Evolutionary conservation across 2,113 vertebrate genomes (phyloP).

Genomic region (Chaetura pelagica): DNA sequence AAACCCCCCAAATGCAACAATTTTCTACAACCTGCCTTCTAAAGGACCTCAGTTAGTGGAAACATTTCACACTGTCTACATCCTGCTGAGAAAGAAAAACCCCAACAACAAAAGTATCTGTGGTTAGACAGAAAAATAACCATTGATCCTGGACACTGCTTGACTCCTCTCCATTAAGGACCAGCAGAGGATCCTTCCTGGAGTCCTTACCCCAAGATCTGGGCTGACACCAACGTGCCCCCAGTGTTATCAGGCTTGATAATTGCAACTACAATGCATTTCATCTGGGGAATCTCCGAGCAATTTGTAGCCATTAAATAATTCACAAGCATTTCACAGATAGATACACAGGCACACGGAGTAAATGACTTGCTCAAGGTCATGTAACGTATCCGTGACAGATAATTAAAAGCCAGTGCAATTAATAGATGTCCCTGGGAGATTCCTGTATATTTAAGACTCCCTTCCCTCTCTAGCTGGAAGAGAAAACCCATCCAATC

Average conservation of each 20-base stretch:
- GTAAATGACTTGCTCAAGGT: conserved; percentile 1
- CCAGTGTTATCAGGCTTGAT: fast-evolving
- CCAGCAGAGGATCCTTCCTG: fast-evolving
- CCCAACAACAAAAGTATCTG: no score
- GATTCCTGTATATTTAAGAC: neutral
- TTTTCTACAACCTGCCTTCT: neutral
- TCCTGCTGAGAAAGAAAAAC: no score
- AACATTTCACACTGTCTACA: neutral
- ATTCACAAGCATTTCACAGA: conserved; percentile 3
- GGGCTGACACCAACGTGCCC: neutral
- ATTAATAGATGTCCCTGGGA: neutral
- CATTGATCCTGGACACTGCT: neutral
- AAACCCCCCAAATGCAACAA: fast-evolving
- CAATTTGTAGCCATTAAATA: conserved; percentile 14
- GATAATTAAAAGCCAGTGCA: conserved; percentile 6
- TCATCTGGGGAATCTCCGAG: neutral
- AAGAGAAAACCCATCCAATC: fast-evolving
- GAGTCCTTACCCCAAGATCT: neutral
- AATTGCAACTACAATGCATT: neutral
- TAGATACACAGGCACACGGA: neutral
- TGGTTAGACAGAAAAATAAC: neutral
- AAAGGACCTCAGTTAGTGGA: fast-evolving
- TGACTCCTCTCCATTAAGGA: fast-evolving
- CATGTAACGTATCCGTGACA: neutral
- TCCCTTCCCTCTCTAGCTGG: neutral